A percentile compares a stretch with the other conserved stretches of the same genome.
Conservation (phyloP, 2,113 vertebrate genomes). For the Bothrops jararaca region DNA sequence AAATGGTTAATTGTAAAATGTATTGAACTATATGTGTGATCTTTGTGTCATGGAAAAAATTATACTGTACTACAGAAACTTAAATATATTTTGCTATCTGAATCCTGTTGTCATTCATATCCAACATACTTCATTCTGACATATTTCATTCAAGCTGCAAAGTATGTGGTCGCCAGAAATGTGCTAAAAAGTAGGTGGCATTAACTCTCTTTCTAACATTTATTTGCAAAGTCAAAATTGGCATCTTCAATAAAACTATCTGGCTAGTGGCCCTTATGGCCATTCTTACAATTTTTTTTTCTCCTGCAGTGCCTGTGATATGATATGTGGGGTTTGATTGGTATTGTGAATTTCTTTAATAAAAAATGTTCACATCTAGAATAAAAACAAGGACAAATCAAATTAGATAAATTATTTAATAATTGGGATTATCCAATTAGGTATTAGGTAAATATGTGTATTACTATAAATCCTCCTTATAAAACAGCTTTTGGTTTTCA, state of each 20-base stretch:
- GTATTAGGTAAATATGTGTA: background rate
- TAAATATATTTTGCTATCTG: slow-evolving; percentile 66
- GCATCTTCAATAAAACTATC: background rate
- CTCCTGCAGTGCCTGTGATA: background rate
- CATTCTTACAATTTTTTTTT: background rate
- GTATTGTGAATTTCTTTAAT: background rate
- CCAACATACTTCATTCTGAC: background rate
- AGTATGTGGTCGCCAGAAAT: background rate
- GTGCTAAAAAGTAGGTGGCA: background rate
- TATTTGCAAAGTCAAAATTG: background rate
- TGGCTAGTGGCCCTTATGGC: background rate
- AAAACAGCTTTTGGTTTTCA: background rate
- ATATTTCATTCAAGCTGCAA: background rate
- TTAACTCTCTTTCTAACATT: background rate
- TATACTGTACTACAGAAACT: slow-evolving; percentile 44
- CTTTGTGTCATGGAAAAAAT: background rate
- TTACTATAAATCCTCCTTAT: background rate
- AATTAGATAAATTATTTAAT: background rate
- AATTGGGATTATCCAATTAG: background rate
- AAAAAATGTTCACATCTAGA: background rate
- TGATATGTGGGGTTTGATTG: background rate
- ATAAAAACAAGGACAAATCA: background rate
- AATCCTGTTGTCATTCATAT: background rate
- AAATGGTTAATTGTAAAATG: background rate
- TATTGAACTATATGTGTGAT: slow-evolving; percentile 9